Evolutionary conservation across 92 coral and sea anemone species (phyloP).

Genomic region (Phymanthus crucifer): DNA sequence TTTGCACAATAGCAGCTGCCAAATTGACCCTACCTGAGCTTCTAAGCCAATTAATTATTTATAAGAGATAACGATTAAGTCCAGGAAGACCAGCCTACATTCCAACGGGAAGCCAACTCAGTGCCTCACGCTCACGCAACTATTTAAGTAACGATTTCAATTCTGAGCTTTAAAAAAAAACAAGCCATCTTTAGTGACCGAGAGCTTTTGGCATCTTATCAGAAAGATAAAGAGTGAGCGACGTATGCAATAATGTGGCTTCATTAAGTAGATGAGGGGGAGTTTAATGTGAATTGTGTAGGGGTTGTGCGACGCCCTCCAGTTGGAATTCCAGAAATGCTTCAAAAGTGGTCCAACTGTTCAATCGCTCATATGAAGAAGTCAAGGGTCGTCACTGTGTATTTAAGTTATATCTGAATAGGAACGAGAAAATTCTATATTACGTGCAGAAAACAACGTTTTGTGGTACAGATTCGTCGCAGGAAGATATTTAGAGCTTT

Average conservation of each 20-base stretch:
- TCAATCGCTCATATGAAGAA: conserved; percentile 1
- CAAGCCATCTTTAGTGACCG: background rate
- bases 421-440: background rate
- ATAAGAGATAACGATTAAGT: background rate
- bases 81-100: conserved; percentile 7
- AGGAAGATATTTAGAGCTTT: background rate
- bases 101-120: background rate
- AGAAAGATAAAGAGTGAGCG: background rate
- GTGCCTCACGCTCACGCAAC: background rate
- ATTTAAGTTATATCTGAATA: background rate
- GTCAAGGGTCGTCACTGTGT: conserved; percentile 29
- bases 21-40: background rate
- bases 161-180: background rate
- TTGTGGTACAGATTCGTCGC: background rate
- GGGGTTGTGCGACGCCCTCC: conserved; percentile 20
- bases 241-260: background rate
- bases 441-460: background rate
- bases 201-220: background rate
- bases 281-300: background rate
- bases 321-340: conserved; percentile 16
- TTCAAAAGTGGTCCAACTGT: background rate
- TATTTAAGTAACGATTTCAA: background rate
- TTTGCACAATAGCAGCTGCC: background rate
- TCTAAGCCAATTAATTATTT: background rate
- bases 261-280: background rate